Percentiles rank a stretch among this genome's conserved stretches.
Conservation (phyloP, 2,888 invertebrate genomes). For the Agrotis exclamationis region DNA sequence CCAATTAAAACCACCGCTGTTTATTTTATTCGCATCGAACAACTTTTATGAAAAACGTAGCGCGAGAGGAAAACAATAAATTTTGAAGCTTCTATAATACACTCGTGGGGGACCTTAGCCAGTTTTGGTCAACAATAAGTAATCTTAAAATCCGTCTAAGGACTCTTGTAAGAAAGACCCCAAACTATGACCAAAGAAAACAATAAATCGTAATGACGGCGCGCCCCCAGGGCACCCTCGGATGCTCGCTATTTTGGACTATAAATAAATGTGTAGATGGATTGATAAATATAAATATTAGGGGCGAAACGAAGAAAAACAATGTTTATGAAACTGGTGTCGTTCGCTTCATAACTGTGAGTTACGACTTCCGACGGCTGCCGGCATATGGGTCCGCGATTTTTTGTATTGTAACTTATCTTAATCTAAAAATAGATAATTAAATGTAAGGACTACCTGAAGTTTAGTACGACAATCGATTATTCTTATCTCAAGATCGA, state of each 20-base stretch:
- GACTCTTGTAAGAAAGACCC: slow-evolving; percentile 78
- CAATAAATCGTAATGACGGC: slow-evolving; percentile 90
- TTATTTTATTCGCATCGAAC: slow-evolving; percentile 39
- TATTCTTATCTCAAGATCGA: background rate
- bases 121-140: slow-evolving; percentile 74
- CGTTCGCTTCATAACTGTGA: slow-evolving; percentile 91
- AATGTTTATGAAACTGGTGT: slow-evolving; percentile 91
- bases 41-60: slow-evolving; percentile 56
- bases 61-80: slow-evolving; percentile 50
- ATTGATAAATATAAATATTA: slow-evolving; percentile 91
- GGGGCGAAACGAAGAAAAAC: slow-evolving; percentile 91
- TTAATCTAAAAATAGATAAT: slow-evolving; percentile 76
- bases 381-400: slow-evolving; percentile 87
- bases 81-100: slow-evolving; percentile 63
- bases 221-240: slow-evolving; percentile 88
- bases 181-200: slow-evolving; percentile 88
- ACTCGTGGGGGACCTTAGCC: slow-evolving; percentile 72
- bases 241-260: slow-evolving; percentile 89
- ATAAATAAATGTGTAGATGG: slow-evolving; percentile 91
- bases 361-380: slow-evolving; percentile 91
- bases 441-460: slow-evolving; percentile 58
- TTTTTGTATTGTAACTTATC: slow-evolving; percentile 80
- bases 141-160: slow-evolving; percentile 82
- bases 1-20: slow-evolving; percentile 46
- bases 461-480: slow-evolving; percentile 30